These are phyloP conservation scores for Agapostemon virescens DNA, from an alignment of 2,888 invertebrate genomes.

Conservation along the genomic window DNA sequence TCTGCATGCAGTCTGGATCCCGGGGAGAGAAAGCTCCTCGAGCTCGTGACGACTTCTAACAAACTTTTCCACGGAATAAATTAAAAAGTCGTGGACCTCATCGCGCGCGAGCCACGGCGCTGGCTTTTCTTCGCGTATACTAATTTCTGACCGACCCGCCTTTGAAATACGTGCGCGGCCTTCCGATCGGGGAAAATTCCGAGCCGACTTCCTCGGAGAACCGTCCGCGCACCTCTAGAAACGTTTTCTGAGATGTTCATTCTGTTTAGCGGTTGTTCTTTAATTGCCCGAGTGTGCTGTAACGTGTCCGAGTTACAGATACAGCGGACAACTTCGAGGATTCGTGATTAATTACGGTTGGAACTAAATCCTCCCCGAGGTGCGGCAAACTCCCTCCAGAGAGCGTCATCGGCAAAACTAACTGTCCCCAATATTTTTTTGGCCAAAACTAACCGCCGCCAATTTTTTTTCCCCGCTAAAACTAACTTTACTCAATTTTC, in stretches of 20 bases:
- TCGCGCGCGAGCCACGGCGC: neutral
- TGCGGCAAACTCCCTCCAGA: too few relatives aligned
- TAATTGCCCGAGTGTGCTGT: neutral
- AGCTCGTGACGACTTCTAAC: constrained; percentile 19
- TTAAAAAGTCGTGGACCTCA: constrained; percentile 43
- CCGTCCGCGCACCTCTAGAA: neutral
- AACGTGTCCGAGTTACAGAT: neutral
- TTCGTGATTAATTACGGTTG: neutral
- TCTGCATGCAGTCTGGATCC: constrained; percentile 14
- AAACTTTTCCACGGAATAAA: constrained; percentile 52
- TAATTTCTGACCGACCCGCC: constrained; percentile 53
- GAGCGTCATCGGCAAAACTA: too few relatives aligned
- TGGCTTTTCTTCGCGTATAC: constrained; percentile 32
- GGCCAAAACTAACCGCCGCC: too few relatives aligned
- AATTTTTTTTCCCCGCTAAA: too few relatives aligned
- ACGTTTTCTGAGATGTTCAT: neutral
- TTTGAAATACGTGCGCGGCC: constrained; percentile 44
- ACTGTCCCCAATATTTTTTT: too few relatives aligned
- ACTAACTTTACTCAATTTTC: too few relatives aligned
- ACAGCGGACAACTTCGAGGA: neutral
- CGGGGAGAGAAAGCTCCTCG: constrained; percentile 19
- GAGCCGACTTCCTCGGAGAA: neutral
- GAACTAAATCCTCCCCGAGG: neutral
- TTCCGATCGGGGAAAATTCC: constrained; percentile 18
- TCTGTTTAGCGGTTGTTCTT: neutral